Evolutionary conservation across 2,888 invertebrate species (phyloP).

Genomic region (Pristionchus entomophagus): DNA sequence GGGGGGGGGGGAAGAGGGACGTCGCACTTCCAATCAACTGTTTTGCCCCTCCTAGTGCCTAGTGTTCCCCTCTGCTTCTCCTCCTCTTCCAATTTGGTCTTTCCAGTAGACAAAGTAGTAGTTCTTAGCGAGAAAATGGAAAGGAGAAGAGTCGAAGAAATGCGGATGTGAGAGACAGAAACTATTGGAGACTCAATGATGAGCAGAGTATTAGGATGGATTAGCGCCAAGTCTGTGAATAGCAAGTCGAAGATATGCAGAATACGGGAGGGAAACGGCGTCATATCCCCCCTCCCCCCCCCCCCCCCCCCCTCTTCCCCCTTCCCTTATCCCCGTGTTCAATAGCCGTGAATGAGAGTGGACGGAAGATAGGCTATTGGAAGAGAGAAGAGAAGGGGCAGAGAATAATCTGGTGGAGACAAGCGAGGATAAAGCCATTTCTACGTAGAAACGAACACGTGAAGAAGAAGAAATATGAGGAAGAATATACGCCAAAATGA

Average conservation of each 20-base stretch:
- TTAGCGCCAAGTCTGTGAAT: slow-evolving; percentile 2
- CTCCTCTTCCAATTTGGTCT: not conserved
- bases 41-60: not conserved
- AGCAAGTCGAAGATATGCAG: no score
- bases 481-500: no score
- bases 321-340: no score
- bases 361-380: not conserved
- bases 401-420: not conserved
- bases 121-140: not conserved
- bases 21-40: slow-evolving; percentile 31
- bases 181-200: not conserved
- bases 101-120: not conserved
- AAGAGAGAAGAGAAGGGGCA: not conserved
- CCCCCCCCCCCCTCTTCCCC: no score
- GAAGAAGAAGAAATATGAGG: no score
- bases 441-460: not conserved
- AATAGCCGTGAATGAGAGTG: not conserved
- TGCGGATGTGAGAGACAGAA: not conserved
- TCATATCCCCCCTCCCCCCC: no score
- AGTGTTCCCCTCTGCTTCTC: not conserved
- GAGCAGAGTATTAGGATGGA: not conserved
- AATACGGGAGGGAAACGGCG: no score
- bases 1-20: not conserved
- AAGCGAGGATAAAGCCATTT: not conserved
- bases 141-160: not conserved